A percentile compares a stretch with the other conserved stretches of the same genome.
Evolutionary conservation across 2,797 vertebrate genomes (phyloP).

Genomic region (Balearica regulorum): DNA sequence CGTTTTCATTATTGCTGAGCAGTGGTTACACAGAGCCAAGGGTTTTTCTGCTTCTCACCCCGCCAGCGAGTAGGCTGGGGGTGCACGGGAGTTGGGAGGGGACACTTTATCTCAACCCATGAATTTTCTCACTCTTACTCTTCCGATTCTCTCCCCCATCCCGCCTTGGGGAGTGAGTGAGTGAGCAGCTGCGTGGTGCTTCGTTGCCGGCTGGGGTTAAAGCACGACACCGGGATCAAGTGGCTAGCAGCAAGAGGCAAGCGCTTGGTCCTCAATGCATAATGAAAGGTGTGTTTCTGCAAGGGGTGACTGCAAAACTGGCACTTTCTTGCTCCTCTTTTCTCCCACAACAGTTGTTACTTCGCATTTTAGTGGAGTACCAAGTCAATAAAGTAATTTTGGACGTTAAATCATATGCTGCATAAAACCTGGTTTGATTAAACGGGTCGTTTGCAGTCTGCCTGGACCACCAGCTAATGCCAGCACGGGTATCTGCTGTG

Average conservation of each 20-base stretch:
- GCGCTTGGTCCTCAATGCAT: not conserved
- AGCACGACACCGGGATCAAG: not conserved
- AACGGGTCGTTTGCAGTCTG: accelerated
- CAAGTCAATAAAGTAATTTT: not conserved
- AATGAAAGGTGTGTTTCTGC: not conserved
- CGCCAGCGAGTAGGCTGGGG: too few relatives aligned
- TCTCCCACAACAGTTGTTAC: not conserved
- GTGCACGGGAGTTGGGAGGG: too few relatives aligned
- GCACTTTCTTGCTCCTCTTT: not conserved
- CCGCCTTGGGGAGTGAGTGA: too few relatives aligned
- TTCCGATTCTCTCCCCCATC: too few relatives aligned
- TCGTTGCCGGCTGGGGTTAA: too few relatives aligned
- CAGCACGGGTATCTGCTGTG: not conserved
- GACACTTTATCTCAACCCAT: too few relatives aligned
- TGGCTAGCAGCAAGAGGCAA: not conserved
- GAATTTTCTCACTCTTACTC: too few relatives aligned
- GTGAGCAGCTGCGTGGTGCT: too few relatives aligned
- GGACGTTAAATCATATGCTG: not conserved
- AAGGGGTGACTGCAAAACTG: not conserved
- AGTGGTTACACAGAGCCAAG: too few relatives aligned
- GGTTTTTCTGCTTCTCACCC: too few relatives aligned
- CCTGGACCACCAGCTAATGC: not conserved
- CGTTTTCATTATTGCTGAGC: too few relatives aligned
- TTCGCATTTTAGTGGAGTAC: not conserved
- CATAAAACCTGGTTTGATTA: not conserved